Evolutionary conservation across 2,888 invertebrate species (phyloP).

Genomic region (Synanthedon andrenaeformis): DNA sequence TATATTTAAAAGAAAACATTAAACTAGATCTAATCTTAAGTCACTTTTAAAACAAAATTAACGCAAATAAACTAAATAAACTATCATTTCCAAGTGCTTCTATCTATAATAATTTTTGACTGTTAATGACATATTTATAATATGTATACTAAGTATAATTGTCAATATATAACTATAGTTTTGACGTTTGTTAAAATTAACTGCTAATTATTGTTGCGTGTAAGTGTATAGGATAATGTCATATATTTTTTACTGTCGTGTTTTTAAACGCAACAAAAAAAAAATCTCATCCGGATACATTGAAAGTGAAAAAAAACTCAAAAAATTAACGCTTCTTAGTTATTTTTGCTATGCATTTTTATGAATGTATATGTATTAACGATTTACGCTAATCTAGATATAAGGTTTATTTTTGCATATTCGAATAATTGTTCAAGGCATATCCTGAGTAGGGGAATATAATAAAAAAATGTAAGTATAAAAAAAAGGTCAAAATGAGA

Average conservation of each 20-base stretch:
- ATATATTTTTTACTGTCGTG: conserved; percentile 49
- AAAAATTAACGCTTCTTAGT: conserved; percentile 12
- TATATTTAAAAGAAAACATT: no score
- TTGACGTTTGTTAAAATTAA: no score
- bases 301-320: neutral
- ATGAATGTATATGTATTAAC: conserved; percentile 13
- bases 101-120: no score
- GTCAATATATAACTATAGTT: no score
- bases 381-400: conserved; percentile 25
- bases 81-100: no score
- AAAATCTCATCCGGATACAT: neutral
- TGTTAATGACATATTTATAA: no score
- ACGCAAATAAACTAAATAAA: no score
- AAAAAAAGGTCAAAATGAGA: conserved; percentile 67
- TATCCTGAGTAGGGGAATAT: conserved; percentile 50
- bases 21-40: no score
- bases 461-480: conserved; percentile 45
- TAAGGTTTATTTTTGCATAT: conserved; percentile 12
- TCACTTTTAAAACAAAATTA: no score
- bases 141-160: no score
- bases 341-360: conserved; percentile 56
- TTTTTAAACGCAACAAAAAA: conserved; percentile 19
- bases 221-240: no score
- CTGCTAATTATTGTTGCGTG: no score
- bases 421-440: conserved; percentile 30